Evolutionary conservation across 2,797 vertebrate species (phyloP).

Genomic region (Pipistrellus pipistrellus): DNA sequence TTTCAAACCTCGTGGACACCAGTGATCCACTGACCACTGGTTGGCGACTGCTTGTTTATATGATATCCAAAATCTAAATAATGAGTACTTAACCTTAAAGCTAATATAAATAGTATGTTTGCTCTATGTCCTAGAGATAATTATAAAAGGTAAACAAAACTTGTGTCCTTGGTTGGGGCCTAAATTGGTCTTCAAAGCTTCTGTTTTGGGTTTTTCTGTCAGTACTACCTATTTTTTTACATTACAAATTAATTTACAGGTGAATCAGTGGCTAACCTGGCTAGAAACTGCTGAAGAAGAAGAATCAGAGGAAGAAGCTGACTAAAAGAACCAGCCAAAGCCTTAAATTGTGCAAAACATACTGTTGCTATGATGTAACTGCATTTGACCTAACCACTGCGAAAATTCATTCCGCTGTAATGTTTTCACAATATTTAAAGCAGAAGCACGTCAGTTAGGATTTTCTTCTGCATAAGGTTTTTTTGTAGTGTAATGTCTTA

Average conservation of each 20-base stretch:
- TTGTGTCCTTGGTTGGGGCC: background rate
- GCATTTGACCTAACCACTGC: slow-evolving; percentile 94
- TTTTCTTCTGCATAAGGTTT: slow-evolving; percentile 90
- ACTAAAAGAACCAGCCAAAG: slow-evolving; percentile 94
- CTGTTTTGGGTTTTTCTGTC: background rate
- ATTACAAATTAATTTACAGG: slow-evolving; percentile 88
- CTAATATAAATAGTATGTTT: background rate
- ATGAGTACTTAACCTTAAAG: background rate
- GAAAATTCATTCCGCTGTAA: slow-evolving; percentile 95
- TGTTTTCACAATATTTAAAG: slow-evolving; percentile 93
- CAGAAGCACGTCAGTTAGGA: slow-evolving; percentile 90
- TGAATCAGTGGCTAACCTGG: slow-evolving; percentile 99
- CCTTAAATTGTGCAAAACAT: slow-evolving; percentile 93
- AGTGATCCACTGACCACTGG: no score
- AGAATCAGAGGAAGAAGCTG: slow-evolving; percentile 98
- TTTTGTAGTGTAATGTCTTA: slow-evolving; percentile 92
- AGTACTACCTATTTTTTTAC: background rate
- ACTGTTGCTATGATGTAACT: slow-evolving; percentile 92
- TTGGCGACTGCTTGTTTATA: background rate
- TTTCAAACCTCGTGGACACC: no score
- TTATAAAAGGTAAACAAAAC: background rate
- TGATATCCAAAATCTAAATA: background rate
- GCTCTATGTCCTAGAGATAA: background rate
- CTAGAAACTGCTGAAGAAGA: slow-evolving; percentile 99
- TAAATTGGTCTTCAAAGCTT: background rate